These are phyloP conservation scores for Brachionus koreanus DNA, from an alignment of 1,140 invertebrate species.

Conservation along the genomic window DNA sequence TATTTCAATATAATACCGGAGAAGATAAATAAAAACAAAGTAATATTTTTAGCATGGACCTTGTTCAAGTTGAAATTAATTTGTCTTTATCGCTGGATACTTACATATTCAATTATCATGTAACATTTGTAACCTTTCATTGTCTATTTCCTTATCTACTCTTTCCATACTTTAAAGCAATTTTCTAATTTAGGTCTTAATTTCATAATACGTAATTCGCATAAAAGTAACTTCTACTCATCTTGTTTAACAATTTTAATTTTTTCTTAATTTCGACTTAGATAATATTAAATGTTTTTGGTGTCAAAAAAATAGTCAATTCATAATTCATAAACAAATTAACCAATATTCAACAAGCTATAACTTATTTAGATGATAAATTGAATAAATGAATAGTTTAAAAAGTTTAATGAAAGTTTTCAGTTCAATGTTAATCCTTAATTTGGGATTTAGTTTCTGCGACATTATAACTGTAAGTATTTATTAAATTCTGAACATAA, in stretches of 20 bases:
- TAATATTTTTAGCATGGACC: neutral
- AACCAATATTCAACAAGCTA: neutral
- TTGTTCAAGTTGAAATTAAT: neutral
- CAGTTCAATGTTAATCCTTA: neutral
- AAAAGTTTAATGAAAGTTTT: neutral
- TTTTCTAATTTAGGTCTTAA: neutral
- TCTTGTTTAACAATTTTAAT: neutral
- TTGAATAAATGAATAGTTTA: neutral
- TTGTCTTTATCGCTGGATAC: neutral
- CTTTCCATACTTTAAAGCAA: neutral
- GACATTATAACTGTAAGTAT: slow-evolving; percentile 4
- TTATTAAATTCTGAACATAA: too few relatives aligned
- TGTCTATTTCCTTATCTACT: neutral
- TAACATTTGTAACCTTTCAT: neutral
- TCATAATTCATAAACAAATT: neutral
- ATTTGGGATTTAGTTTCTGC: neutral
- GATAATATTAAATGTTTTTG: neutral
- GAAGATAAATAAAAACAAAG: neutral
- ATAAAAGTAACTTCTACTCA: neutral
- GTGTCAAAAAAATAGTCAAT: neutral
- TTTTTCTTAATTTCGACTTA: neutral
- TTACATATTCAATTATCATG: neutral
- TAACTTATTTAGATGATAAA: neutral
- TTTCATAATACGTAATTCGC: neutral
- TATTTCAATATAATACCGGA: neutral